Base-by-base conservation (phyloP, 2,888 invertebrate species). In the Scaeva pyrastri region DNA sequence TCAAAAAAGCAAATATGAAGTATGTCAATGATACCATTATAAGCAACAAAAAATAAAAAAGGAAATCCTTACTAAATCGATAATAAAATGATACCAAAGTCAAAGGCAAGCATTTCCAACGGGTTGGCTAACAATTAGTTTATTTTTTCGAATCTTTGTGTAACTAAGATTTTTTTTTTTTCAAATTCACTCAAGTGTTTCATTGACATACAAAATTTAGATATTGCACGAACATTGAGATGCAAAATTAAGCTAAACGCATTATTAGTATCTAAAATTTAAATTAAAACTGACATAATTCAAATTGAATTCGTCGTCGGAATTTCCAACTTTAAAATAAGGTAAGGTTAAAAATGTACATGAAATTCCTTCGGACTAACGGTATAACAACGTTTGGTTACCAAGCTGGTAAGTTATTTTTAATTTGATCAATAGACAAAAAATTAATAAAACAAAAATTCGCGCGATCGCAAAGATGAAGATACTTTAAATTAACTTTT, bases 311-410 rank as follows among this genome's bases (percentile, higher is more conserved):
- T 81, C 80, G 74, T 74, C 88, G 85, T 88, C 88, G 88, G 89
- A 89, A 88, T 89, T 88, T 88, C 87, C 84, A 82, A 88, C 88
- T 79, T 21, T 86, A 81, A 77, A 88, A 90, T 19, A 92, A 92
- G 92, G 92, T 92, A 92, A 92, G 92, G 90, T 88, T 89, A 88
- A 85, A 85, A 77, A 31, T 88, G 16, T 52, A 8, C 74, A 88
- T 73, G 88, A 90, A 90, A 90, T 91, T 90, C 90, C 89, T 89
- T 89, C 90, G 90, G 91, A 90, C 89, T 89, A 89, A 90, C 89
- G 90, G 90, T 91, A 92, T 92, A 92, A 91, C 92, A 92, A 91
- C 91, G 90, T 91, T 91, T 90, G 90, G 89, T 89, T 90, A 89
- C 89, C 87, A 88, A 89, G 90, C 90, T 92, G 92, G 92, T 92